phyloP scores from a whole-genome alignment of 1,140 invertebrate species.

The Nephila pilipes region DNA sequence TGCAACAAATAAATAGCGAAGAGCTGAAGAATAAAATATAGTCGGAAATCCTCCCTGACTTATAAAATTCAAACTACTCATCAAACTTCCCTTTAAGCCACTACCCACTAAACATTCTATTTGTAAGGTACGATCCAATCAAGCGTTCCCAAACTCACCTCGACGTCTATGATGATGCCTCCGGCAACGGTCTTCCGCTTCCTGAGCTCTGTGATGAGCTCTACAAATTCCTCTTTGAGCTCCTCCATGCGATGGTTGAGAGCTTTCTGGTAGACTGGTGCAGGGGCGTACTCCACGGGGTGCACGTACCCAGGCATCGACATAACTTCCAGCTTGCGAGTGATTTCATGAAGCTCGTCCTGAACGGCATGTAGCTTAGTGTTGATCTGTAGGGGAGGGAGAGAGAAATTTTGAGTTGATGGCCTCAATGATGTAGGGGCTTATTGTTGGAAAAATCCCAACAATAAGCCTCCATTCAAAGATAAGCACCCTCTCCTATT shows the following conservation, averaged over 20 bases:
- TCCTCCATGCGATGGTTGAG: slow-evolving; percentile 81
- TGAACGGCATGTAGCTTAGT: slow-evolving; percentile 83
- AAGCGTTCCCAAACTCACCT: slow-evolving; percentile 76
- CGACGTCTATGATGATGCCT: slow-evolving; percentile 78
- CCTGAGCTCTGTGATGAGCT: slow-evolving; percentile 83
- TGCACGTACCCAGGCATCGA: slow-evolving; percentile 52
- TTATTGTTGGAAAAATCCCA: too few relatives aligned
- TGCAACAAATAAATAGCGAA: too few relatives aligned
- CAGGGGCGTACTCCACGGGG: slow-evolving; percentile 45
- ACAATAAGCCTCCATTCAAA: too few relatives aligned
- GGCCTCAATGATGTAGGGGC: too few relatives aligned
- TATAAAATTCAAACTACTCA: background rate
- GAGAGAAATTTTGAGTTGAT: too few relatives aligned
- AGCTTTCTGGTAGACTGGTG: slow-evolving; percentile 78
- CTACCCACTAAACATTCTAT: background rate
- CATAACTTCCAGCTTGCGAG: slow-evolving; percentile 79
- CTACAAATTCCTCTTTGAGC: slow-evolving; percentile 83
- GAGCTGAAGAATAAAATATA: too few relatives aligned
- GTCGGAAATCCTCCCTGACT: too few relatives aligned
- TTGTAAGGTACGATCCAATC: background rate
- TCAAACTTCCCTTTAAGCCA: background rate
- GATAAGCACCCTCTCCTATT: too few relatives aligned
- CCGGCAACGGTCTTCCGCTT: slow-evolving; percentile 82
- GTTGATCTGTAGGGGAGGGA: slow-evolving; percentile 81
- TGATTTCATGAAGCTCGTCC: slow-evolving; percentile 83